Conservation (phyloP, 2,113 vertebrate genomes). For the Pelusios castaneus region DNA sequence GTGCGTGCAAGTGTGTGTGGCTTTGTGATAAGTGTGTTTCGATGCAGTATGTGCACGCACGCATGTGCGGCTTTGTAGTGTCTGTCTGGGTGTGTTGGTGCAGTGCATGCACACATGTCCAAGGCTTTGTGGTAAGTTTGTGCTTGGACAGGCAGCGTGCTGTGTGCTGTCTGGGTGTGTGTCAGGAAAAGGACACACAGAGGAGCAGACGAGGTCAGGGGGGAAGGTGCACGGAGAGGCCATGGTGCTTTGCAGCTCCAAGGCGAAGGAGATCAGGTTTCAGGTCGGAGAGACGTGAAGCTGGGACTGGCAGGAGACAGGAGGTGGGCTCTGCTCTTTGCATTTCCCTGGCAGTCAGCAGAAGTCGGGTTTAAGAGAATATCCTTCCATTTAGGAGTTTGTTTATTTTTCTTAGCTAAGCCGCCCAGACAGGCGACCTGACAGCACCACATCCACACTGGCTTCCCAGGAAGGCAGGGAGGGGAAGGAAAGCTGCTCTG, state of each 20-base stretch:
- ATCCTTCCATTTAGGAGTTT: conserved; percentile 80
- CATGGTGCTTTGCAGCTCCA: conserved; percentile 65
- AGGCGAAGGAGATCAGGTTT: conserved; percentile 65
- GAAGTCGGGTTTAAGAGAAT: conserved; percentile 78
- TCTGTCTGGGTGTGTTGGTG: too few relatives aligned
- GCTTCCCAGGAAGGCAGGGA: conserved; percentile 54
- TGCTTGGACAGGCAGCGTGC: not conserved
- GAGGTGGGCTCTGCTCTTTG: conserved; percentile 74
- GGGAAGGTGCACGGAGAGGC: conserved; percentile 81
- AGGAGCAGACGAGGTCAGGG: conserved; percentile 78
- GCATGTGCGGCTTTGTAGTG: not conserved
- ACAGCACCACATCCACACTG: conserved; percentile 41
- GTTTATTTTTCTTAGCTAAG: conserved; percentile 84
- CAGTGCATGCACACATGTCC: not conserved
- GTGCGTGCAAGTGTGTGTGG: rapidly evolving
- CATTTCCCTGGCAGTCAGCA: conserved; percentile 78
- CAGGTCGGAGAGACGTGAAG: conserved; percentile 69
- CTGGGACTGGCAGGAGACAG: conserved; percentile 71
- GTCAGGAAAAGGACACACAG: conserved; percentile 61
- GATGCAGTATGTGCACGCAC: rapidly evolving
- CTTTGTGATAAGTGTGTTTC: rapidly evolving
- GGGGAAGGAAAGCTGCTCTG: conserved; percentile 64
- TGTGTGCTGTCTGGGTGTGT: conserved; percentile 29
- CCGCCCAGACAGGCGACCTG: conserved; percentile 76
- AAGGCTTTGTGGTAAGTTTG: not conserved